Evolutionary conservation across 1,140 invertebrate species (phyloP), one percentile per base, ranked within the genome.

Genomic region (Limonius californicus): DNA sequence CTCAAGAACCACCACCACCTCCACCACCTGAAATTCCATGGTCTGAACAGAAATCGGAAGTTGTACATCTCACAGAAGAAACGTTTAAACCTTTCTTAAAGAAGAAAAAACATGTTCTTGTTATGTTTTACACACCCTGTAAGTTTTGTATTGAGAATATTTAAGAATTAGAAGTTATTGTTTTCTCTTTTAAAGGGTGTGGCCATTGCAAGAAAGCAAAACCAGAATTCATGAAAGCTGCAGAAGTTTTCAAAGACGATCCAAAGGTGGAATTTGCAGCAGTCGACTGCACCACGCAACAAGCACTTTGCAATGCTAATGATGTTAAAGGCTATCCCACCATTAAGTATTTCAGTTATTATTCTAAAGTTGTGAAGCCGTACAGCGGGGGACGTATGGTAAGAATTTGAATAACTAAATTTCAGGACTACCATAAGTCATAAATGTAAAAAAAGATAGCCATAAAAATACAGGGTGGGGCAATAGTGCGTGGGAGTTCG

Each of bases 121-220:
- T 94, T 42, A 94, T 95, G 87, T 95, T 95, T 77, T 95, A 95
- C 79, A 91, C 92, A 2, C 92, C 92, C 32, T 95, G 92, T 93
- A 82, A 85, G 88, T 81, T 32, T 45, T 54, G 1, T 15, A 30
- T 32, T 30, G 15, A 0, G 76, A 69, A 19, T 55, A 55, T 7
- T 39, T 39, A 12, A 39, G 7, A 6, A 39, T 12, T 12, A 2
- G 2, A 32, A 6, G 35, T 1, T 12, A 12, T 11, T 39, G 35
- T 39, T 39, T 39, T 39, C 2, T 39, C n/a, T 6, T 39, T 14
- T 14, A 9, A 39, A 94, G 91, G 92, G 92, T 95, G 93, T 78
- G 92, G 92, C 6, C 92, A 95, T 76, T 95, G 93, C 74, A 95
- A 94, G 72, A 87, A 85, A 68, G 87, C 91, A 0, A 95, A 95